Evolutionary conservation across 2,888 invertebrate genomes (phyloP), one percentile per base, ranked within the genome.

Genomic region (Lasioglossum vierecki): DNA sequence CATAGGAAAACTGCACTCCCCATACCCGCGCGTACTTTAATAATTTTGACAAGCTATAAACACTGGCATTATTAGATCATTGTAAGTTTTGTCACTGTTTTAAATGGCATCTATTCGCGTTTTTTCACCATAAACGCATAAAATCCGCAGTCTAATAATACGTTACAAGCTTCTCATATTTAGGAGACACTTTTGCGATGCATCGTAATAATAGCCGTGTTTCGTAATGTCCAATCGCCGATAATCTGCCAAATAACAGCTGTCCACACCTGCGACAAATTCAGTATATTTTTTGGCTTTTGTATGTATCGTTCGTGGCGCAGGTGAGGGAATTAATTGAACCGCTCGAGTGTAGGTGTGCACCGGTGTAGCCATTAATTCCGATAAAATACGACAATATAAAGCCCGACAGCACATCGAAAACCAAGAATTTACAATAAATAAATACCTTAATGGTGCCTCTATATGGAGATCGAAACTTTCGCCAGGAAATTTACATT

Each of bases 251-350:
- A 44, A 79, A 84, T 68, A 60, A 63, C 44, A 70, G 26, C 18
- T 22, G 39, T 72, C 46, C 63, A 78, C 85, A 86, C 80, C 84
- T 86, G 85, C 82, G 66, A 83, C 73, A 44, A 53, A 66, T 46
- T 30, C 66, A 4, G 39, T 26, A 49, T 80, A 78, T 86, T 86
- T 76, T 63, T 75, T 46, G 15, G 66, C 80, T 73, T 78, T 74
- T 49, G 13, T 63, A 63, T 13, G 53, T 68, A 72, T 68, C 63
- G 63, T 49, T 63, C 41, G 49, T 26, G 35, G 66, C 49, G 82
- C 88, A 88, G 88, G 82, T 88, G 86, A 76, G 71, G 30, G 68
- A 80, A 39, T 70, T 81, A 88, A 88, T 83, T 76, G 75, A 76
- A 80, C 66, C 26, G 66, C 85, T 46, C 71, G 68, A 35, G 80